These are phyloP conservation scores for Poliocrania exsul DNA, from an alignment of 2,797 vertebrate species.

Conservation along the genomic window DNA sequence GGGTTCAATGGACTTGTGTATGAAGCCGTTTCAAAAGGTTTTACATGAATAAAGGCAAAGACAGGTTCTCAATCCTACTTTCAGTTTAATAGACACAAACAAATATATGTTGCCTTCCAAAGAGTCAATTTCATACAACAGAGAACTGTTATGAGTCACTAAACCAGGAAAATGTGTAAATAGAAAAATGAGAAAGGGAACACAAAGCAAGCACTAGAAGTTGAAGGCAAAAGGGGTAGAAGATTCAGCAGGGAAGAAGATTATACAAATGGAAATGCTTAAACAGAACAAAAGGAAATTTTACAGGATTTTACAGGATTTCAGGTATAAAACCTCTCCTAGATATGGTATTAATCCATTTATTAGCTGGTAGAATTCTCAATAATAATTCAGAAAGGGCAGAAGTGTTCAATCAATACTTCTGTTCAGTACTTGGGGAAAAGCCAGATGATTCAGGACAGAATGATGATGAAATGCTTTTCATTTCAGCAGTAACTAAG, in stretches of 20 bases:
- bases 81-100: neutral
- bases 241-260: neutral
- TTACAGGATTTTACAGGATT: neutral
- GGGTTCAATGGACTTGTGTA: neutral
- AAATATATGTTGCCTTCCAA: neutral
- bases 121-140: neutral
- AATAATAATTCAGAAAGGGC: conserved; percentile 3
- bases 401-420: conserved; percentile 45
- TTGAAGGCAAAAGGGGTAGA: neutral
- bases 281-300: neutral
- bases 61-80: neutral
- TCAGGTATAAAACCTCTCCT: neutral
- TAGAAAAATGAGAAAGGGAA: neutral
- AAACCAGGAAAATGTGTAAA: neutral
- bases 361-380: neutral
- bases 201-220: neutral
- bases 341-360: neutral
- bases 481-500: conserved; percentile 43
- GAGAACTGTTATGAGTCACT: neutral
- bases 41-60: neutral
- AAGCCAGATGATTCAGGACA: conserved; percentile 47
- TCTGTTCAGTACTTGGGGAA: conserved; percentile 16
- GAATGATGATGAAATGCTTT: conserved; percentile 61
- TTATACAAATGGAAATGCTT: neutral
- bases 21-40: neutral